Conservation (phyloP, 1,140 invertebrate genomes). For the Gerris buenoi region DNA sequence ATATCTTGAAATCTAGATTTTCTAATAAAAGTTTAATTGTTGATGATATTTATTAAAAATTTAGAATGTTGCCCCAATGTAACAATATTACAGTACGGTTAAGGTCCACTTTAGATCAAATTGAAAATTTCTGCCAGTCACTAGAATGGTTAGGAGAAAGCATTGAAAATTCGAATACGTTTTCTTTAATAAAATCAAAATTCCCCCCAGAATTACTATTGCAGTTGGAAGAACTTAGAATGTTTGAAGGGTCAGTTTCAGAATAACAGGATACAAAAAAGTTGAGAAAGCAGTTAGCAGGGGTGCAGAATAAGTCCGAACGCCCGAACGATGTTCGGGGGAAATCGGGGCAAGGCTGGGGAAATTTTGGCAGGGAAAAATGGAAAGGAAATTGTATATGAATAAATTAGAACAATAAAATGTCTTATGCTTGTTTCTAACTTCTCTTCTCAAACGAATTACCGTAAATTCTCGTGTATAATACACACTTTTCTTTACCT, state of each 20-base stretch:
- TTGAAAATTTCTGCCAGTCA: neutral
- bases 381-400: too few relatives aligned
- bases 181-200: neutral
- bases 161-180: neutral
- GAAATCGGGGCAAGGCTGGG: too few relatives aligned
- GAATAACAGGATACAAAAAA: neutral
- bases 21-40: neutral
- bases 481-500: too few relatives aligned
- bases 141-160: neutral
- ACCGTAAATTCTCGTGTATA: too few relatives aligned
- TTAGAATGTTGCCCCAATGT: neutral
- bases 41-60: neutral
- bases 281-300: neutral
- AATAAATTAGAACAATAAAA: too few relatives aligned
- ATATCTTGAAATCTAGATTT: neutral
- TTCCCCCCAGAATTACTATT: neutral
- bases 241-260: neutral
- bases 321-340: too few relatives aligned
- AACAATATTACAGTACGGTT: neutral
- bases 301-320: too few relatives aligned
- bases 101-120: neutral
- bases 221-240: neutral
- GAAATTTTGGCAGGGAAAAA: too few relatives aligned
- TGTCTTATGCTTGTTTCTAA: too few relatives aligned
- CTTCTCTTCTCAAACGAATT: too few relatives aligned